Conservation (phyloP, 2,888 invertebrate species). For the Rhynchonema sp. region DNA sequence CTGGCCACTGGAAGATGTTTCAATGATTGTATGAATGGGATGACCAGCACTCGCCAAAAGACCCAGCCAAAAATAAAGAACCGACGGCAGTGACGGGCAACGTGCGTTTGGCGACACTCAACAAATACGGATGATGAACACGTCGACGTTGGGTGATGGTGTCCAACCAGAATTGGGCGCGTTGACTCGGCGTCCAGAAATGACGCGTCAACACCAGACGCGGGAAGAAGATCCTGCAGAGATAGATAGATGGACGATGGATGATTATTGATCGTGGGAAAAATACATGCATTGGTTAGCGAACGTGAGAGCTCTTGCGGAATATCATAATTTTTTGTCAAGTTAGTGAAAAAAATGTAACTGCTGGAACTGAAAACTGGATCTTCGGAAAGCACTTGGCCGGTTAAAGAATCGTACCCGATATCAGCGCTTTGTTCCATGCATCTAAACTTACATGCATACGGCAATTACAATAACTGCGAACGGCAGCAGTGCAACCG, state of each 20-base stretch:
- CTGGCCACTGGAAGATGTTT: background rate
- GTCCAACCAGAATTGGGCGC: constrained; percentile 13
- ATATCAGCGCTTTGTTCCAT: no score
- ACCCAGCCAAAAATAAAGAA: background rate
- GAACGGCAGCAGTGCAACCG: constrained; percentile 17
- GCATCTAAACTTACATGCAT: constrained; percentile 12
- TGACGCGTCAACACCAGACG: constrained; percentile 20
- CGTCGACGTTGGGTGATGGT: background rate
- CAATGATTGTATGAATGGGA: no score
- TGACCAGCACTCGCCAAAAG: no score
- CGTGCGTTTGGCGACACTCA: background rate
- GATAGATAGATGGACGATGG: no score
- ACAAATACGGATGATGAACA: background rate
- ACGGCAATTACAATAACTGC: constrained; percentile 17
- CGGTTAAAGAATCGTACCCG: no score
- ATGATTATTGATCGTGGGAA: no score
- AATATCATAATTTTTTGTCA: no score
- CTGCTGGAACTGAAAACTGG: no score
- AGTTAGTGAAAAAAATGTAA: no score
- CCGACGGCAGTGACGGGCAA: background rate
- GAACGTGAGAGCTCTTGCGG: no score
- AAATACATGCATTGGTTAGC: no score
- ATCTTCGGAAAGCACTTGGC: no score
- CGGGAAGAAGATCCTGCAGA: constrained; percentile 23
- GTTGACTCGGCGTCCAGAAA: constrained; percentile 19